A percentile compares a stretch with the other conserved stretches of the same genome.
These are phyloP conservation scores for Melipona bicolor DNA, from an alignment of 2,888 invertebrate species.

Conservation along the genomic window DNA sequence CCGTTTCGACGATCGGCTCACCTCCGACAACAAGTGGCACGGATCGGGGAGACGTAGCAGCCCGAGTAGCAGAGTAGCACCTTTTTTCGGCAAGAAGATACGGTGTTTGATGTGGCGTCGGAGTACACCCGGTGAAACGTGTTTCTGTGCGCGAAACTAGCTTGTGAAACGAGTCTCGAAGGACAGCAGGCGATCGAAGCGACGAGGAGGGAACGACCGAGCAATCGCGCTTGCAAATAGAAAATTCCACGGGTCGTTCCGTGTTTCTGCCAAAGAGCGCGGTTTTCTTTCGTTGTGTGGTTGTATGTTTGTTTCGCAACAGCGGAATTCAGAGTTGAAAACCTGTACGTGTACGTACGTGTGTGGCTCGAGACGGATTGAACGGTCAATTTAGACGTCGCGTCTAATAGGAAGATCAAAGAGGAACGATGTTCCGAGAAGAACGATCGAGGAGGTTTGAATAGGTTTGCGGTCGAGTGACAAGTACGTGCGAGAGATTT, in stretches of 20 bases:
- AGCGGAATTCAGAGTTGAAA: background rate
- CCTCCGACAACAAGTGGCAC: slow-evolving; percentile 7
- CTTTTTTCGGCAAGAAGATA: background rate
- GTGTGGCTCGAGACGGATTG: background rate
- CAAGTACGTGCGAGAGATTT: background rate
- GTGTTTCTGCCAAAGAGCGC: background rate
- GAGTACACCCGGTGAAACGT: background rate
- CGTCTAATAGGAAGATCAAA: background rate
- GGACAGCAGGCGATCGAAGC: slow-evolving; percentile 24
- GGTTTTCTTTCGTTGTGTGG: too few relatives aligned
- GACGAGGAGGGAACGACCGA: slow-evolving; percentile 22
- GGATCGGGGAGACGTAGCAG: background rate
- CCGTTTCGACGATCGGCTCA: slow-evolving; percentile 27
- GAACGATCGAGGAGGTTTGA: too few relatives aligned
- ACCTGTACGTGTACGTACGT: too few relatives aligned
- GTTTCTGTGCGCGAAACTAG: slow-evolving; percentile 18
- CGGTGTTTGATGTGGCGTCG: background rate
- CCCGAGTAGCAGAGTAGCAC: background rate
- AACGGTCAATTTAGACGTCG: background rate
- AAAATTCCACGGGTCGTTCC: background rate
- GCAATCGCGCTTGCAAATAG: background rate
- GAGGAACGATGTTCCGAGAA: background rate
- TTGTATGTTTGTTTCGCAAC: too few relatives aligned
- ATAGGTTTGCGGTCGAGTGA: background rate
- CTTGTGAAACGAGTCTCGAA: slow-evolving; percentile 40